Conservation (phyloP, 2,888 invertebrate species). For the Liopterus haemorrhoidalis region DNA sequence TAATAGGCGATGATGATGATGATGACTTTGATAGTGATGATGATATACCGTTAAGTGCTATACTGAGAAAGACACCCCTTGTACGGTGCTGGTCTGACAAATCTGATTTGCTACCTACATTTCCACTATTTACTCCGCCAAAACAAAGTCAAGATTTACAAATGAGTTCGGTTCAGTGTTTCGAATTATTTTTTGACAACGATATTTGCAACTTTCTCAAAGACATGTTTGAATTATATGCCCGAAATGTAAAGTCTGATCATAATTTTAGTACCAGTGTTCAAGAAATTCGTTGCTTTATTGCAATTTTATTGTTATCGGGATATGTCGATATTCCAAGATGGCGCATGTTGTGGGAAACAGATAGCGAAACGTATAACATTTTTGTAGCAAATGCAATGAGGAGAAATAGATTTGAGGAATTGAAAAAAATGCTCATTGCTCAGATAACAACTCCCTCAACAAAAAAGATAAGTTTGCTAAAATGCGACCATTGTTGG, state of each 20-base stretch:
- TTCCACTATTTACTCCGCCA: slow-evolving; percentile 1
- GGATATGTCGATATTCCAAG: too few species aligned
- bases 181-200: slow-evolving; percentile 1
- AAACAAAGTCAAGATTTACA: slow-evolving; percentile 7
- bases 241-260: slow-evolving; percentile 4
- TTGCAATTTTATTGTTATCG: too few species aligned
- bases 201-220: background rate
- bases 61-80: slow-evolving; percentile 1
- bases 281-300: too few species aligned
- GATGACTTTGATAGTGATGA: slow-evolving; percentile 11
- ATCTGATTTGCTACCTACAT: slow-evolving; percentile 1
- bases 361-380: too few species aligned
- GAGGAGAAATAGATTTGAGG: too few species aligned
- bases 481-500: too few species aligned
- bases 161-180: slow-evolving; percentile 1
- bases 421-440: too few species aligned
- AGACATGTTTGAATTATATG: slow-evolving; percentile 2
- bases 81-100: slow-evolving; percentile 8
- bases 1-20: slow-evolving; percentile 5
- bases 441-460: too few species aligned
- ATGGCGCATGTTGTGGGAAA: too few species aligned
- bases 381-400: too few species aligned
- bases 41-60: slow-evolving; percentile 8
- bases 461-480: too few species aligned
- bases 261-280: too few species aligned